Conservation (phyloP, 1,140 invertebrate species). For the Ladona fulva region DNA sequence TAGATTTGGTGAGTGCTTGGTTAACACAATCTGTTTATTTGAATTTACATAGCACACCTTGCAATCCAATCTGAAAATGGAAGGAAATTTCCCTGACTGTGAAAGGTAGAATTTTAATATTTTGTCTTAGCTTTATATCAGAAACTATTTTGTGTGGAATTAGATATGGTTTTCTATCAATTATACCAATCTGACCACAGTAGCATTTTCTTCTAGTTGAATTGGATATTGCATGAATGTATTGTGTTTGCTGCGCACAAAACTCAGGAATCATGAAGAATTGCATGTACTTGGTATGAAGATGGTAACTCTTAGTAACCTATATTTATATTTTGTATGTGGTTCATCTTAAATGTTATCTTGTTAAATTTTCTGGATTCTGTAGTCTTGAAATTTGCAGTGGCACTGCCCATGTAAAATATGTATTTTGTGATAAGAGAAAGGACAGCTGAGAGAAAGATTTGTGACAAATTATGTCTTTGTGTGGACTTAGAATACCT, state of each 20-base stretch:
- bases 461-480: no score
- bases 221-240: not conserved
- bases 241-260: not conserved
- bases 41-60: constrained; percentile 9
- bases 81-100: constrained; percentile 9
- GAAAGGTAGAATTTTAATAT: constrained; percentile 10
- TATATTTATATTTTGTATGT: not conserved
- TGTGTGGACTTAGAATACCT: no score
- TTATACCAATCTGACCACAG: not conserved
- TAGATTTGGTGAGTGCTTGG: not conserved
- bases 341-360: no score
- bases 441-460: no score
- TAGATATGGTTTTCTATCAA: not conserved
- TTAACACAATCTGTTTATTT: not conserved
- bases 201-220: not conserved
- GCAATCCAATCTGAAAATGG: constrained; percentile 9
- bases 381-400: no score
- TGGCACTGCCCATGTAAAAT: no score
- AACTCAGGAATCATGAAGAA: not conserved
- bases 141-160: not conserved
- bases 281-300: not conserved
- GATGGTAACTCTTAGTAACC: not conserved
- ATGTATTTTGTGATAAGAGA: no score
- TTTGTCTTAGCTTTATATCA: not conserved
- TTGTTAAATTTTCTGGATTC: no score